phyloP scores from a whole-genome alignment of 2,113 vertebrate species.

The Alosa alosa region DNA sequence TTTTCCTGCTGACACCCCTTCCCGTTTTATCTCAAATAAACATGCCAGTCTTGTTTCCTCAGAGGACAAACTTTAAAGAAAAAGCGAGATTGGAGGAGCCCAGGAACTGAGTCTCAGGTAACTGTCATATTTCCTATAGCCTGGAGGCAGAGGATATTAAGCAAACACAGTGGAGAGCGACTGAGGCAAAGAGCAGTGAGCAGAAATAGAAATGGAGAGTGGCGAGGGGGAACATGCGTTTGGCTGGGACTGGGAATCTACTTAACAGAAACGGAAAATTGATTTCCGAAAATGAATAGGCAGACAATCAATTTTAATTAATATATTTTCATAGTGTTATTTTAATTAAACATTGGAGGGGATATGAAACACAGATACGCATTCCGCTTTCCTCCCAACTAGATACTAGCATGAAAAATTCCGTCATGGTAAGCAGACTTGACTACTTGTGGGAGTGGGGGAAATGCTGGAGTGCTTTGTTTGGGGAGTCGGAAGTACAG shows the following conservation, averaged over 20 bases:
- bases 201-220: constrained; percentile 19
- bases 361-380: neutral
- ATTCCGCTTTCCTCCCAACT: neutral
- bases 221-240: neutral
- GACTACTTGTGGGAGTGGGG: neutral
- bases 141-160: constrained; percentile 33
- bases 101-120: constrained; percentile 44
- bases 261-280: neutral
- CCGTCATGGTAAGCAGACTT: constrained; percentile 8
- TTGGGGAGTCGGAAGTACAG: neutral
- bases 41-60: constrained; percentile 36
- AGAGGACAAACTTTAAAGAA: constrained; percentile 34
- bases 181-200: constrained; percentile 29
- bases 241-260: neutral
- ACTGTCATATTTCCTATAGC: constrained; percentile 43
- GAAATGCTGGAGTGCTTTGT: constrained; percentile 1
- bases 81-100: constrained; percentile 24
- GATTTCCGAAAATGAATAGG: neutral
- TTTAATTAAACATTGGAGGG: neutral
- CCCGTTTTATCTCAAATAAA: constrained; percentile 37
- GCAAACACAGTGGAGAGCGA: constrained; percentile 36
- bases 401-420: neutral
- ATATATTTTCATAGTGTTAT: neutral
- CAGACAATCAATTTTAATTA: neutral
- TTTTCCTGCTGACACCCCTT: neutral